phyloP scores from a whole-genome alignment of 2,888 invertebrate species.

The Cantharis lateralis region DNA sequence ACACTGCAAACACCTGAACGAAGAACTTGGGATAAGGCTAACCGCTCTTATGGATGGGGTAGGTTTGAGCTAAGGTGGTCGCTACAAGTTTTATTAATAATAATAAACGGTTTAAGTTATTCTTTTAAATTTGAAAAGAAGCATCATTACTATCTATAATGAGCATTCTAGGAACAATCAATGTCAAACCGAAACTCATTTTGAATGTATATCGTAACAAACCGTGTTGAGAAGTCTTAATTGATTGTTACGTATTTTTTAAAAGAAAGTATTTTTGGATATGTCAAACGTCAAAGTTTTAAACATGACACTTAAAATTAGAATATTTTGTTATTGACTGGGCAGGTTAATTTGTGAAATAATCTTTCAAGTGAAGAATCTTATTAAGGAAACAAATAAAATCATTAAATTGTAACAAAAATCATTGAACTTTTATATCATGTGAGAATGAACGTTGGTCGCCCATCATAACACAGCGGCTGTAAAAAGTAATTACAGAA shows the following conservation, averaged over 20 bases:
- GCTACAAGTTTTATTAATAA: too few relatives aligned
- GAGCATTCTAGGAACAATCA: not conserved
- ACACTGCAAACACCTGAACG: too few relatives aligned
- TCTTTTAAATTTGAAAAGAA: too few relatives aligned
- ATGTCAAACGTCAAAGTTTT: not conserved
- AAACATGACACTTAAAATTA: not conserved
- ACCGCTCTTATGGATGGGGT: too few relatives aligned
- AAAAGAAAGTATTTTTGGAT: not conserved
- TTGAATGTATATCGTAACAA: not conserved
- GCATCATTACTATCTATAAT: too few relatives aligned
- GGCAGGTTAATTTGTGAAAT: not conserved
- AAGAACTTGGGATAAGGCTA: too few relatives aligned
- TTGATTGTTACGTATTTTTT: not conserved
- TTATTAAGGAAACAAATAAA: not conserved
- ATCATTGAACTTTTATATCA: slow-evolving; percentile 25
- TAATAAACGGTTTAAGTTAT: too few relatives aligned
- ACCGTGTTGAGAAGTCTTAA: not conserved
- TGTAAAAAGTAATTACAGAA: slow-evolving; percentile 31
- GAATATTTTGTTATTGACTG: not conserved
- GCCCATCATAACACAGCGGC: slow-evolving; percentile 19
- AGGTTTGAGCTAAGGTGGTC: too few relatives aligned
- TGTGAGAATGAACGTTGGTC: slow-evolving; percentile 22
- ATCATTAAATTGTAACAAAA: slow-evolving; percentile 15
- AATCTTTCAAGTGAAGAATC: not conserved
- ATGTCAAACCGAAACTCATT: not conserved